Evolutionary conservation across 2,888 invertebrate genomes (phyloP).

Genomic region (Watsonalla binaria): DNA sequence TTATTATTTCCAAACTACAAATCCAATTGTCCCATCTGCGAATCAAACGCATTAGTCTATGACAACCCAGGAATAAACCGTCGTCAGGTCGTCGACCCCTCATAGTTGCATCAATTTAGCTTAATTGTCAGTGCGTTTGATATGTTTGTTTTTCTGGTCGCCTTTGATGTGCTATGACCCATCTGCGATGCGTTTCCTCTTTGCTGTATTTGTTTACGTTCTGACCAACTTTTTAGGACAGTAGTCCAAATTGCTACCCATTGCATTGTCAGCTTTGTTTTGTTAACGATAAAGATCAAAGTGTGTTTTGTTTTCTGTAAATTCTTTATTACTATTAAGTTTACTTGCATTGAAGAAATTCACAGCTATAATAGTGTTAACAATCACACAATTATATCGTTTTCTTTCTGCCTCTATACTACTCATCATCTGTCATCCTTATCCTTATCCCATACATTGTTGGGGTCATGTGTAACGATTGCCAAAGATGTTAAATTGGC

Average conservation of each 20-base stretch:
- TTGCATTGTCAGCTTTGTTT: background rate
- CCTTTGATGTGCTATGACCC: slow-evolving; percentile 34
- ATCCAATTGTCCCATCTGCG: slow-evolving; percentile 6
- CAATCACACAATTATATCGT: background rate
- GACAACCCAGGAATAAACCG: slow-evolving; percentile 53
- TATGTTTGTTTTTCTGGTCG: slow-evolving; percentile 25
- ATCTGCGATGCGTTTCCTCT: slow-evolving; percentile 37
- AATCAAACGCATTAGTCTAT: slow-evolving; percentile 27
- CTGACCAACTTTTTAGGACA: slow-evolving; percentile 9
- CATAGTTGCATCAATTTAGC: slow-evolving; percentile 61
- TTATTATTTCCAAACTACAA: too few species aligned
- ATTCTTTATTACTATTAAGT: background rate
- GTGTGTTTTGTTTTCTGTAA: background rate
- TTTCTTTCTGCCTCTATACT: too few species aligned
- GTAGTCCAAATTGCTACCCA: background rate
- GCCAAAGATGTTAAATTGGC: too few species aligned
- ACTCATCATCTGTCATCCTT: too few species aligned
- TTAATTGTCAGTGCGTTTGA: slow-evolving; percentile 56
- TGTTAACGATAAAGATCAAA: background rate
- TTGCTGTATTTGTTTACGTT: slow-evolving; percentile 13
- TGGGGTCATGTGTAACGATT: too few species aligned
- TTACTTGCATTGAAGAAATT: background rate
- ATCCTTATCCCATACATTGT: too few species aligned
- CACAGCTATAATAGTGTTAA: background rate
- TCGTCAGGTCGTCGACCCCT: slow-evolving; percentile 48